These are phyloP conservation scores for Myioborus melanocephalus DNA, from an alignment of 2,797 vertebrate species.

Conservation along the genomic window DNA sequence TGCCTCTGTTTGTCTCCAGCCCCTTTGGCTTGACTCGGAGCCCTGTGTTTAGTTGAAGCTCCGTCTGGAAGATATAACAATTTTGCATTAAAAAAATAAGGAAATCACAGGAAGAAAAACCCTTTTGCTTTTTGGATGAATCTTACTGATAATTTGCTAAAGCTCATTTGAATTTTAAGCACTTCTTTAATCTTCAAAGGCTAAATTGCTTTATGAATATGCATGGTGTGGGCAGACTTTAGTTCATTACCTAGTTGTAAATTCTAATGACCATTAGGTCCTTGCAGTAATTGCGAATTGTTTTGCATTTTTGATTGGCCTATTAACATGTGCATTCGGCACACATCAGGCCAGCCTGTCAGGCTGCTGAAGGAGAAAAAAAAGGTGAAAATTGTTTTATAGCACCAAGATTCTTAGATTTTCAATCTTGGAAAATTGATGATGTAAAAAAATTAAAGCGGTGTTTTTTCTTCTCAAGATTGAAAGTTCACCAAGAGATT, in stretches of 20 bases:
- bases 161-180: slow-evolving; percentile 99
- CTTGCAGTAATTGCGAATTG: slow-evolving; percentile 99
- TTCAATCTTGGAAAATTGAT: slow-evolving; percentile 84
- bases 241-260: slow-evolving; percentile 99
- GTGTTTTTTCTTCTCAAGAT: slow-evolving; percentile 88
- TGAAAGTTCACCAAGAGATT: slow-evolving; percentile 94
- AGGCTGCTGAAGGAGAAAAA: slow-evolving; percentile 87
- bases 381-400: slow-evolving; percentile 90
- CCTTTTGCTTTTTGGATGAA: slow-evolving; percentile 95
- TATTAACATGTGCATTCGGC: slow-evolving; percentile 98
- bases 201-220: slow-evolving; percentile 99
- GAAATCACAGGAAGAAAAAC: slow-evolving; percentile 84
- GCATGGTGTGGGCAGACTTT: slow-evolving; percentile 99
- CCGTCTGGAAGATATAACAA: slow-evolving; percentile 81
- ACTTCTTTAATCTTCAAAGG: slow-evolving; percentile 99
- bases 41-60: slow-evolving; percentile 79
- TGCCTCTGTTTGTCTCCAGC: slow-evolving; percentile 80
- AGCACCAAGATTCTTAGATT: slow-evolving; percentile 85
- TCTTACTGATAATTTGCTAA: slow-evolving; percentile 99
- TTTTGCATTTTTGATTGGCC: slow-evolving; percentile 99
- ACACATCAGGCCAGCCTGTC: slow-evolving; percentile 97
- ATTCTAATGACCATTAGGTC: slow-evolving; percentile 99
- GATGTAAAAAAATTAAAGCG: slow-evolving; percentile 92
- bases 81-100: slow-evolving; percentile 82
- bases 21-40: slow-evolving; percentile 81